Evolutionary conservation across 2,888 invertebrate species (phyloP), one percentile per base, ranked within the genome.

Genomic region (Euclidia mi): DNA sequence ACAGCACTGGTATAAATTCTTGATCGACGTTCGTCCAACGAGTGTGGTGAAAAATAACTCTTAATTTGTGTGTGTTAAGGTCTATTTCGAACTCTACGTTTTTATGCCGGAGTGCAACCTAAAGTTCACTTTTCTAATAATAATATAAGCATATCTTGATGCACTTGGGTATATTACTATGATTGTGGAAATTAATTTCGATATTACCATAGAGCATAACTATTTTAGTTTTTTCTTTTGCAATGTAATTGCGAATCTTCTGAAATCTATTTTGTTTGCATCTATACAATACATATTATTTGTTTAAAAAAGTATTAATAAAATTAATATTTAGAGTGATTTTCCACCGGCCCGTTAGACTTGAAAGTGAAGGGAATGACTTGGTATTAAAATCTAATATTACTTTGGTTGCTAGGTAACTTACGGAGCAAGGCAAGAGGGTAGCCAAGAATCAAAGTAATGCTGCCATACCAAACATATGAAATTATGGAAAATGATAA

Each of bases 381-480:
- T 60, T 72, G 56, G 57, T 58, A 74, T 75, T 74, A 65, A 68
- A 59, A 72, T 78, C 82, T 84, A 81, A 67, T 68, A 68, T 80
- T 82, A 82, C 94, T 94, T 94, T 94, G 94, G 94, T 88, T 73
- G 85, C 82, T 82, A 87, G 94, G 94, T 94, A 94, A 94, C 94
- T 92, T 82, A 83, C 62, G 79, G 86, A 70, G 76, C 72, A 62
- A 76, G 76, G 56, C 58, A 56, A 65, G 52, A 43, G 51, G 38
- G 56, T 57, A 62, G 49, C 63, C 66, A 63, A 71, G 70, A 79
- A 77, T 70, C 49, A 69, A 28, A 34, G 57, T 53, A 45, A 66
- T 65, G 76, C 81, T 68, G 77, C 49, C 84, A 84, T 74, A 84
- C 77, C 84, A 81, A 78, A 69, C 70, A 37, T 56, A 25, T 17